phyloP scores from a whole-genome alignment of 2,797 vertebrate genomes.

The Delichon dasypus region DNA sequence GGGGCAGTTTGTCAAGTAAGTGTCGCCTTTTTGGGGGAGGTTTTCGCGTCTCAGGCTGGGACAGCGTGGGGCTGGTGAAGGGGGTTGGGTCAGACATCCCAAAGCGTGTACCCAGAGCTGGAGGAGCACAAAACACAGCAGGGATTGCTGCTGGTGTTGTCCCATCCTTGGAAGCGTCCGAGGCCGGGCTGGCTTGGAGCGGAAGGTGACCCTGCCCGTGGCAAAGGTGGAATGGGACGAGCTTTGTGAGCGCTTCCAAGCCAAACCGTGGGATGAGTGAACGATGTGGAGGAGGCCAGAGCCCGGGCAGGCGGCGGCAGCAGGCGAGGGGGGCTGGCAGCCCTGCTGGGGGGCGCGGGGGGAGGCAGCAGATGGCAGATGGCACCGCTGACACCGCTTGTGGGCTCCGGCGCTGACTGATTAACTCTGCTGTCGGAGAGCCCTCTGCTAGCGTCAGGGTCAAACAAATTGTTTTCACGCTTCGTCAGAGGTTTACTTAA shows the following conservation, averaged over 20 bases:
- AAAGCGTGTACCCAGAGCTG: not conserved
- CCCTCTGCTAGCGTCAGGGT: conserved; percentile 82
- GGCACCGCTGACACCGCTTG: conserved; percentile 68
- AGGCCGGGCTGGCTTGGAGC: not conserved
- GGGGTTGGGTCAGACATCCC: not conserved
- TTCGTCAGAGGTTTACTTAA: conserved; percentile 89
- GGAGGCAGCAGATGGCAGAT: conserved; percentile 58
- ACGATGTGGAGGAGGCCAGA: not conserved
- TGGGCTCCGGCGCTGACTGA: conserved; percentile 81
- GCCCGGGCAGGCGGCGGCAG: not conserved
- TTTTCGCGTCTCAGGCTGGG: accelerated
- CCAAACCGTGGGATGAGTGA: accelerated
- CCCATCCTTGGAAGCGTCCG: not conserved
- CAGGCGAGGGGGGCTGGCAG: not conserved
- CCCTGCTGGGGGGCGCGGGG: not conserved
- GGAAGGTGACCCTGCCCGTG: not conserved
- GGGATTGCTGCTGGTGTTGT: not conserved
- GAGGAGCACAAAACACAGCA: not conserved
- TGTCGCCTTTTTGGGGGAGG: not conserved
- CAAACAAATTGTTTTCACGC: conserved; percentile 92
- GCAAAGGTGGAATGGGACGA: not conserved
- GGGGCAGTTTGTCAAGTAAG: conserved; percentile 98
- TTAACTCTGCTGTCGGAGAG: conserved; percentile 80
- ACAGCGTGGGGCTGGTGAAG: accelerated
- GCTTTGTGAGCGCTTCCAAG: not conserved